Base-by-base conservation (phyloP, 2,113 vertebrate genomes). In the Lepidothrix coronata region DNA sequence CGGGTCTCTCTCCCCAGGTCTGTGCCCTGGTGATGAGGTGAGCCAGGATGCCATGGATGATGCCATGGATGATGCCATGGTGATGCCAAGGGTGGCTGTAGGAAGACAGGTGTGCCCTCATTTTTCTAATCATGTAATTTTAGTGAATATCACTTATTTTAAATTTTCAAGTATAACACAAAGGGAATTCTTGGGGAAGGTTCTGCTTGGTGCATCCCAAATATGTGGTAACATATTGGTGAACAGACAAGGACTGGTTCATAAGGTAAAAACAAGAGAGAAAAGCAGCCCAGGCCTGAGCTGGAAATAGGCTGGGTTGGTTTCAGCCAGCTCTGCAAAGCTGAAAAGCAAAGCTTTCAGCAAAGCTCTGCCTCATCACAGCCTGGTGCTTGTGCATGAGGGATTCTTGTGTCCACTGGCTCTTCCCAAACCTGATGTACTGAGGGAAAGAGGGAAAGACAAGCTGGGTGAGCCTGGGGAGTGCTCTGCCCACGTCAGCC, bases 1-100 rank as follows among this genome's bases (percentile, higher is more conserved):
- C 48, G 24, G 16, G 7, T 28, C 6, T 37, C 28, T 52, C 1
- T 2, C 18, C 49, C 27, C 1, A 1, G 14, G 5, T 22, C 52
- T 79, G 33, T 75, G 61, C 21, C 31, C 3, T 4, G 48, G 7
- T 6, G 9, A 9, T 14, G 23, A 78, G 19, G 24, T 22, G 46
- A 33, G 23, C 31, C 52, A n/a, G 79, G 46, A 11, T 80, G 75
- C 49, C 17, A 22, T 0, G 9, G 62, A 10, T 35, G 16, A 17
- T 39, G 14, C 46, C 67, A 37, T 1, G 27, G n/a, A n/a, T n/a
- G 39, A 39, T 39, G 39, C 39, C 39, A 39, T 39, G 57, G 24
- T 31, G 20, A 14, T 49, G 25, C 20, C 23, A 41, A n/a, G n/a
- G 41, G 23, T 59, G 25, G 51, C 35, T 46, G 8, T 3, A 74